These are phyloP conservation scores for Chiroxiphia lanceolata DNA, from an alignment of 2,797 vertebrate genomes.

Conservation along the genomic window DNA sequence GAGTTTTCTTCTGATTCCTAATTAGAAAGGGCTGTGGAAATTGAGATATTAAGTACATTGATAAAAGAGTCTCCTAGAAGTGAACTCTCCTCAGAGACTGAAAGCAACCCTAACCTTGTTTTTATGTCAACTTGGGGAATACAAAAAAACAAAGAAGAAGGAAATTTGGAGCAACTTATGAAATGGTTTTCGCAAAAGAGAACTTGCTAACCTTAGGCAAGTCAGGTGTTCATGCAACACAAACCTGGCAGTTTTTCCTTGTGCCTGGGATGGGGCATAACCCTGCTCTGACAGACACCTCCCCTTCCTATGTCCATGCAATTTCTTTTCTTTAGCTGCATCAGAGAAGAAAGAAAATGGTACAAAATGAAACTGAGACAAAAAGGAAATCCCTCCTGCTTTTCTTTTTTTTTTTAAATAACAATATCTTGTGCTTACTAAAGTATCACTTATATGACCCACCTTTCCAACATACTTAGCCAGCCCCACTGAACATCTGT, in stretches of 20 bases:
- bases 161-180: not conserved
- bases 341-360: not conserved
- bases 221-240: too few species aligned
- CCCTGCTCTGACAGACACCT: too few species aligned
- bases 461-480: not conserved
- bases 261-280: too few species aligned
- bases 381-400: accelerated
- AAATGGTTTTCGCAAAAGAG: not conserved
- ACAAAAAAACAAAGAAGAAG: not conserved
- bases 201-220: not conserved
- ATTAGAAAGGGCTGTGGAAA: not conserved
- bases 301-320: not conserved
- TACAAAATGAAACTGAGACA: not conserved
- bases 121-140: not conserved
- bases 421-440: not conserved
- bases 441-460: not conserved
- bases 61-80: not conserved
- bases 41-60: not conserved
- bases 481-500: not conserved
- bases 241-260: too few species aligned
- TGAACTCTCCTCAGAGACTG: not conserved
- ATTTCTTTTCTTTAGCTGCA: not conserved
- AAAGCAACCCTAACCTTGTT: not conserved
- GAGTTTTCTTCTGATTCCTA: not conserved
- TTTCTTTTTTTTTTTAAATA: not conserved